Percentiles rank a stretch among this genome's conserved stretches.
phyloP scores from a whole-genome alignment of 2,113 vertebrate species.

The Scortum barcoo region DNA sequence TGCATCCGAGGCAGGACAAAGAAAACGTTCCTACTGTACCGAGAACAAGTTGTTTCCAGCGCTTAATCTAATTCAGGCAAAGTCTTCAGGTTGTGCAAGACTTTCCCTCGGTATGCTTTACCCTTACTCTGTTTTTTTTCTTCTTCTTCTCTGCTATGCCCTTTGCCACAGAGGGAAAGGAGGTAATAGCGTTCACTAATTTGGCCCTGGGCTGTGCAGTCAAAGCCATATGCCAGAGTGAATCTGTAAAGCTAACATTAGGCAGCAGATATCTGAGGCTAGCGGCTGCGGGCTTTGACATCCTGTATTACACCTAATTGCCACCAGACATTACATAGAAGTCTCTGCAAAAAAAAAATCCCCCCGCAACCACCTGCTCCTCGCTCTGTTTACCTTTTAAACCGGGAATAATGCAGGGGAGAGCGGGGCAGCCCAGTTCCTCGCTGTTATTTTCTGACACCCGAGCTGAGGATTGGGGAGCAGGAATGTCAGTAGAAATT shows the following conservation, averaged over 20 bases:
- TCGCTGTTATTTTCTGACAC: slow-evolving; percentile 77
- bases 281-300: slow-evolving; percentile 82
- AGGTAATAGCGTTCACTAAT: slow-evolving; percentile 80
- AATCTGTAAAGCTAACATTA: slow-evolving; percentile 84
- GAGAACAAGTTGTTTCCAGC: slow-evolving; percentile 11
- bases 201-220: slow-evolving; percentile 74
- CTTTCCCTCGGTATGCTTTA: slow-evolving; percentile 6
- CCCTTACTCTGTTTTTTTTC: too few species aligned
- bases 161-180: slow-evolving; percentile 75
- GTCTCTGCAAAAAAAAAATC: slow-evolving; percentile 66
- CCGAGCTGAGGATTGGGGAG: slow-evolving; percentile 72
- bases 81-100: slow-evolving; percentile 21
- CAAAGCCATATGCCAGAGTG: slow-evolving; percentile 81
- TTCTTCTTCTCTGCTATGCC: slow-evolving; percentile 44
- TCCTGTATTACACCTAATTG: slow-evolving; percentile 86
- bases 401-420: slow-evolving; percentile 73
- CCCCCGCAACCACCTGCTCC: slow-evolving; percentile 82
- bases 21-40: neutral
- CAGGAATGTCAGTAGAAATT: slow-evolving; percentile 81
- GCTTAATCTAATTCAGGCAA: neutral
- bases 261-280: slow-evolving; percentile 81
- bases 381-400: slow-evolving; percentile 76
- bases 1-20: slow-evolving; percentile 15
- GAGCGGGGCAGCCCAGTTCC: slow-evolving; percentile 55
- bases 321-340: slow-evolving; percentile 82